Percentiles rank a stretch among this genome's conserved stretches.
These are phyloP conservation scores for Hormaphis cornu DNA, from an alignment of 1,140 invertebrate species.

Conservation along the genomic window DNA sequence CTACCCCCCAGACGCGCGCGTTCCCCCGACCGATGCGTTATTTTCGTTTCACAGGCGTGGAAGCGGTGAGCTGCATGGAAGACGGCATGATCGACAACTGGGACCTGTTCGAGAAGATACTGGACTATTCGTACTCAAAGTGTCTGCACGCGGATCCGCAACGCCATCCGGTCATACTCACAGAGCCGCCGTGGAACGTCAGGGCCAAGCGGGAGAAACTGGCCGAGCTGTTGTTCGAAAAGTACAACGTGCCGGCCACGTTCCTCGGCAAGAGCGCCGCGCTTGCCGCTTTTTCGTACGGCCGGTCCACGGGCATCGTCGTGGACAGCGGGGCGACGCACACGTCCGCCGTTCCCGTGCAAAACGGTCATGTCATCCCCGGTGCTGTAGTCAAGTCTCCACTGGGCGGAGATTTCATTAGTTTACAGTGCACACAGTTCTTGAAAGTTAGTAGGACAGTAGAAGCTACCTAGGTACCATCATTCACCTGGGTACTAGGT, in stretches of 20 bases:
- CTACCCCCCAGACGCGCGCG: too few relatives aligned
- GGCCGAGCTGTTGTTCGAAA: slow-evolving; percentile 84
- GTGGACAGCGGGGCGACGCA: slow-evolving; percentile 79
- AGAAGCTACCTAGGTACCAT: not conserved
- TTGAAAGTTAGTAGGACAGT: slow-evolving; percentile 51
- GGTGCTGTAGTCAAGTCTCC: slow-evolving; percentile 81
- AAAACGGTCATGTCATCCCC: slow-evolving; percentile 75
- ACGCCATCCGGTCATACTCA: slow-evolving; percentile 76
- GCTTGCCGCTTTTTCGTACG: slow-evolving; percentile 79
- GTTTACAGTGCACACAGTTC: slow-evolving; percentile 68
- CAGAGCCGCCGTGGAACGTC: slow-evolving; percentile 75
- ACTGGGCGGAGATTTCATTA: slow-evolving; percentile 81
- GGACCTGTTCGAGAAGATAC: slow-evolving; percentile 76
- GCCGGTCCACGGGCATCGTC: slow-evolving; percentile 70
- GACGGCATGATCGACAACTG: slow-evolving; percentile 86
- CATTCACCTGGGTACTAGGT: not conserved
- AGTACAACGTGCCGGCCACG: slow-evolving; percentile 80
- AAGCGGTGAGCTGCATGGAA: slow-evolving; percentile 67
- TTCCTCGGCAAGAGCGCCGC: slow-evolving; percentile 83
- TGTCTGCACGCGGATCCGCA: slow-evolving; percentile 66
- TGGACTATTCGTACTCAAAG: slow-evolving; percentile 71
- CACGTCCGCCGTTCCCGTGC: slow-evolving; percentile 79
- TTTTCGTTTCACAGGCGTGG: slow-evolving; percentile 44
- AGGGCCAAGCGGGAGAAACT: slow-evolving; percentile 71
- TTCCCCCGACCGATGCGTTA: too few relatives aligned